Base-by-base conservation (phyloP, 2,797 vertebrate genomes). In the Xyrichtys novacula region DNA sequence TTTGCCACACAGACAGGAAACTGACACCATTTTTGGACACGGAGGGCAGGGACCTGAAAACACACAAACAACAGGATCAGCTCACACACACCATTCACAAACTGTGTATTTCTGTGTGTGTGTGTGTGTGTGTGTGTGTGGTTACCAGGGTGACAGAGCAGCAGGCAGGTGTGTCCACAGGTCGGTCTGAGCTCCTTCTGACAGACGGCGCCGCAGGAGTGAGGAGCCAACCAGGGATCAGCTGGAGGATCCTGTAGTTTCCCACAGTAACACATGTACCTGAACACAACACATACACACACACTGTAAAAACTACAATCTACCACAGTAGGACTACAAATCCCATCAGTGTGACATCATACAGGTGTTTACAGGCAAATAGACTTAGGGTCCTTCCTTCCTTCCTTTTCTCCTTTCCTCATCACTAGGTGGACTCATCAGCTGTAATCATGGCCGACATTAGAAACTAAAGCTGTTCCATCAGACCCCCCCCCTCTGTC, bases 91-190 rank as follows among this genome's bases (percentile, higher is more conserved):
- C 16, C 5, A 6, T n/a, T 5, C 2, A 6, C 5, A 39, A n/a
- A 40, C 39, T 40, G 38, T 40, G 16, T 44, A 19, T 25, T 5
- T 20, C 16, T 64, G 25, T 49, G 32, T 39, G n/a, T 36, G 40
- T 49, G 22, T 42, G 29, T 47, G 50, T 47, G 68, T 29, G 42
- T 53, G 62, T 50, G 66, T 60, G 75, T 44, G 58, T 1, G 54
- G 79, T 71, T 94, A 99, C 98, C 97, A 44, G 98, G 98, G 88
- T 99, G 98, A 86, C 98, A 99, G 46, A 99, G 95, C 32, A 99
- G 94, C 74, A 99, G 91, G 77, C 98, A 99, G 69, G 91, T 95
- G 90, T 99, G 98, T 60, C 97, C 97, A 92, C 98, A 99, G 59
- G 90, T 22, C 42, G 97, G 97, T 59, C 89, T 96, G 78, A 97